A percentile compares a stretch with the other conserved stretches of the same genome.
These are phyloP conservation scores for Eulemur mongoz DNA, from an alignment of 2,797 vertebrate species.

Conservation along the genomic window DNA sequence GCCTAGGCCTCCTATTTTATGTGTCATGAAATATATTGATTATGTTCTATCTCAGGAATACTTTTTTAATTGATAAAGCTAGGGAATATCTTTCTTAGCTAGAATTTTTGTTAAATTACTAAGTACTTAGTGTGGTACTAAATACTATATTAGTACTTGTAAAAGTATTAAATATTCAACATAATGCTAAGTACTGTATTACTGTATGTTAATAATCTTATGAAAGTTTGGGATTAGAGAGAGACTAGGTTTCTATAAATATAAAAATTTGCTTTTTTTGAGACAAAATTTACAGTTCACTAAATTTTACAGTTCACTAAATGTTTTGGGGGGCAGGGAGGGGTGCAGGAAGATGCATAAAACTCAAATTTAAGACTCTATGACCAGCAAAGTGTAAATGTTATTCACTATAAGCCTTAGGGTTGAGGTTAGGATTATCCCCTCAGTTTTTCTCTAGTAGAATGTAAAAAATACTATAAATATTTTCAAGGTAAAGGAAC, in stretches of 20 bases:
- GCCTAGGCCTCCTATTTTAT: neutral
- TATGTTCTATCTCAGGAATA: neutral
- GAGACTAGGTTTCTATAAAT: slow-evolving; percentile 9
- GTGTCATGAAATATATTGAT: neutral
- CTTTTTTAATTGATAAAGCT: neutral
- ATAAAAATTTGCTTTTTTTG: neutral
- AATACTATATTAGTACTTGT: neutral
- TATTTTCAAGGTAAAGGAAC: neutral
- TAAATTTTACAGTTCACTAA: neutral
- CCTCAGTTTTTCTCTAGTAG: neutral
- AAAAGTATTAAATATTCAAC: slow-evolving; percentile 32
- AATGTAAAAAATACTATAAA: neutral
- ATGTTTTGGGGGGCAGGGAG: neutral
- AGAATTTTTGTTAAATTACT: slow-evolving; percentile 31
- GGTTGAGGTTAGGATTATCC: neutral
- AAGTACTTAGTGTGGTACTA: neutral
- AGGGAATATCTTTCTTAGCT: neutral
- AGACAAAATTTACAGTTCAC: neutral
- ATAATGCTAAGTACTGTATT: neutral
- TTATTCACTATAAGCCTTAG: neutral
- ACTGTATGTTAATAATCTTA: neutral
- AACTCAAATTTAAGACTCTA: neutral
- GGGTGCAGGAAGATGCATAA: neutral
- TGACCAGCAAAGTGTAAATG: neutral
- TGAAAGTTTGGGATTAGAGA: neutral